Evolutionary conservation across 2,113 vertebrate genomes (phyloP).

Genomic region (Phoenicopterus ruber): DNA sequence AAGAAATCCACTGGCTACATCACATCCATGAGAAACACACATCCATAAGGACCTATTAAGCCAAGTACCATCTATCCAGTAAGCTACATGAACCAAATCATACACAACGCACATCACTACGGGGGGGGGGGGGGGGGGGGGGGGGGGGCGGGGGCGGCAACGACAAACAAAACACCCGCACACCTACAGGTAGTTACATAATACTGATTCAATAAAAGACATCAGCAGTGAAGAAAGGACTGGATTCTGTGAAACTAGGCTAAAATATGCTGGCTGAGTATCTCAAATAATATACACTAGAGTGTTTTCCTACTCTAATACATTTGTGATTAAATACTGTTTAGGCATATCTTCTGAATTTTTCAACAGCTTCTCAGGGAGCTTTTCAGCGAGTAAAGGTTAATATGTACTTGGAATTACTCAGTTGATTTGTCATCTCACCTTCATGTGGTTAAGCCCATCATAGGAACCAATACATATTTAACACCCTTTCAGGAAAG

Average conservation of each 20-base stretch:
- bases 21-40: accelerated
- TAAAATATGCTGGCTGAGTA: not conserved
- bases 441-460: not conserved
- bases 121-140: too few species aligned
- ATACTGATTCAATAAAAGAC: not conserved
- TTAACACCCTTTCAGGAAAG: not conserved
- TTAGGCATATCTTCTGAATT: not conserved
- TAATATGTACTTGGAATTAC: not conserved
- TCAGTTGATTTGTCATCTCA: not conserved
- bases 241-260: not conserved
- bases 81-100: not conserved
- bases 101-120: not conserved
- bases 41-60: not conserved
- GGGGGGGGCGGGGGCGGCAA: too few species aligned
- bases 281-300: not conserved
- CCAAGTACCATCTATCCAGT: not conserved
- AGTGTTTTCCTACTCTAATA: not conserved
- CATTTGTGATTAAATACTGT: not conserved
- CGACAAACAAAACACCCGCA: not conserved
- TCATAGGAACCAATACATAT: not conserved
- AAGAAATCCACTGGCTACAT: not conserved
- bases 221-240: not conserved
- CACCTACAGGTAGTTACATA: not conserved
- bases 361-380: not conserved
- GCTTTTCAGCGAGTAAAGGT: not conserved